Evolutionary conservation across 2,888 invertebrate genomes (phyloP), one percentile per base, ranked within the genome.

Genomic region (Eupithecia subumbrata): DNA sequence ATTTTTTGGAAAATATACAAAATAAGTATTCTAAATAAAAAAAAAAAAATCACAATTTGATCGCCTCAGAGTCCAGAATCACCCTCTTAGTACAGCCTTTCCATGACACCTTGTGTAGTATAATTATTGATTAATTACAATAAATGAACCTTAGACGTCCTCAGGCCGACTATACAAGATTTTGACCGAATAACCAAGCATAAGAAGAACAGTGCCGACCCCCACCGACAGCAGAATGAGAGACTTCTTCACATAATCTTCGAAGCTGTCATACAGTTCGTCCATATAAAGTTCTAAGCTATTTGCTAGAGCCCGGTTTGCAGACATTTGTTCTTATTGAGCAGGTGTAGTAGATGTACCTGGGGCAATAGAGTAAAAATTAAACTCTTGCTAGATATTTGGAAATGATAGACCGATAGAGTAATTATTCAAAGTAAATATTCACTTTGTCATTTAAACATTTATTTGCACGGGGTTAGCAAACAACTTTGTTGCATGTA

Each of bases 331-430:
- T 72, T 79, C 78, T 71, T n/a, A 56, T 70, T 84, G 90, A 92
- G 80, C 92, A 90, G 75, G 90, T 89, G 80, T 93, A 93, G 80
- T 93, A 93, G 69, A 93, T 91, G 77, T 92, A 93, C 93, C 93
- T 93, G 88, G 30, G 52, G 76, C 43, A 82, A 72, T 52, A 45
- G 18, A 40, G 25, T 25, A 25, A 25, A 56, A 22, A 22, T 25
- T 12, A 56, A 5, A 25, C 3, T 9, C 12, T n/a, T n/a, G 22
- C 22, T n/a, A 52, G n/a, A 52, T n/a, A 52, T 52, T 52, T 18
- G 1, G 5, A 52, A 52, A 9, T n/a, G 3, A 11, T 52, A 52
- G 2, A 52, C 9, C n/a, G 8, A n/a, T 52, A n/a, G 18, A 52
- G 2, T 52, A 40, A 8, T n/a, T n/a, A n/a, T n/a, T n/a, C n/a